Conservation (phyloP, 37 sponge, comb jelly and placozoan genomes). For the Mnemiopsis leidyi region DNA sequence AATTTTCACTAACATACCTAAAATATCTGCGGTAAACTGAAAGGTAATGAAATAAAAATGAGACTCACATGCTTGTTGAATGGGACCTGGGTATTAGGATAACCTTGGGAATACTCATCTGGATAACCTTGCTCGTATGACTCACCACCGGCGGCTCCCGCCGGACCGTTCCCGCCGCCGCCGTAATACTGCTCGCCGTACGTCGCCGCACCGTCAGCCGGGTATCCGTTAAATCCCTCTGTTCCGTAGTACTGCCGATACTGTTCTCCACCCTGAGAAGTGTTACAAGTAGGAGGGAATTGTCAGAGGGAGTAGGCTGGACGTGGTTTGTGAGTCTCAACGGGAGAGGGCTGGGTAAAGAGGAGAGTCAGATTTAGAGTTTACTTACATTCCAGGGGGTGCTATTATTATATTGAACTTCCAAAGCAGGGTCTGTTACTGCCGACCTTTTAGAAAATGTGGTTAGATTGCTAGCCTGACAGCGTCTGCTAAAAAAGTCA, state of each 20-base stretch:
- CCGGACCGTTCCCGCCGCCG: not conserved
- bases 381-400: conserved; percentile 23
- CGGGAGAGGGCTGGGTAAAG: not conserved
- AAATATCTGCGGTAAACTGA: not conserved
- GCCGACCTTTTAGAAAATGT: conserved; percentile 38
- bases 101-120: not conserved
- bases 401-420: conserved; percentile 40
- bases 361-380: not conserved
- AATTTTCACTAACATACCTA: no score
- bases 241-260: not conserved
- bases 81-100: conserved; percentile 24
- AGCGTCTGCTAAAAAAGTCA: not conserved
- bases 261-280: not conserved
- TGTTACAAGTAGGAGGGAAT: not conserved
- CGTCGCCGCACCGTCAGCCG: not conserved
- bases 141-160: not conserved
- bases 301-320: not conserved
- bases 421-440: conserved; percentile 17
- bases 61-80: not conserved
- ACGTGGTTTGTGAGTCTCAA: not conserved
- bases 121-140: not conserved
- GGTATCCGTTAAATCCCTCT: not conserved
- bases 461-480: not conserved
- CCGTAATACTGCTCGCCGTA: not conserved
- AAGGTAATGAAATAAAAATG: not conserved